Evolutionary conservation across 2,113 vertebrate genomes (phyloP), one percentile per base, ranked within the genome.

Genomic region (Ictalurus furcatus): DNA sequence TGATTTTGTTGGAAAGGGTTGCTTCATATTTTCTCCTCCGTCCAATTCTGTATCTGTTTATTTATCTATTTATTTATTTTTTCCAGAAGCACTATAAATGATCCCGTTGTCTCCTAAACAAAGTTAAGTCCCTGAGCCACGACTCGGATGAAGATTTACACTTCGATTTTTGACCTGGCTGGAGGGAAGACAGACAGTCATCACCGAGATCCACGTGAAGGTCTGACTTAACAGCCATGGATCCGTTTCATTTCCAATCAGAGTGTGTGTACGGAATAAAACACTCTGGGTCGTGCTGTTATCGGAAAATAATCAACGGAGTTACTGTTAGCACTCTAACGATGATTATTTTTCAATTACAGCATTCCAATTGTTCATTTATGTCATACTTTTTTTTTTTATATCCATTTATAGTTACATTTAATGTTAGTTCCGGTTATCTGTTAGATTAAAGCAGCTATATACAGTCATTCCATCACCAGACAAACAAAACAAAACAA

Each of bases 161-260:
- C n/a, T 58, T 81, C n/a, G 11, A 81, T 58, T 81, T 81, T 14
- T 81, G 52, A 17, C n/a, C 79, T 48, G 40, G 61, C 83, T 69
- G 63, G 40, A 69, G 23, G 40, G 44, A 85, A 40, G 34, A 37
- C 71, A 69, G 34, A 40, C 17, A 21, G 71, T 74, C 71, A 8
- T 73, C 69, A 7, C 14, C 37, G 34, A 73, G 69, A 73, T 73
- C 30, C 34, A 19, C 2, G 7, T 40, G 37, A 73, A 34, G 13
- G 67, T 34, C 67, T 71, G 67, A 71, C n/a, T 71, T 34, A 65
- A 65, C 9, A 1, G 40, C 40, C 40, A 44, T 44, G 40, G 40
- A 44, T 44, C 40, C 40, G 23, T 28, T 40, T 21, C 7, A 21
- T 21, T 23, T 74, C 19, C 71, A 74, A 17, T 71, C 30, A 11